Conservation (phyloP, 1,140 invertebrate genomes). For the Cotesia chilonis region DNA sequence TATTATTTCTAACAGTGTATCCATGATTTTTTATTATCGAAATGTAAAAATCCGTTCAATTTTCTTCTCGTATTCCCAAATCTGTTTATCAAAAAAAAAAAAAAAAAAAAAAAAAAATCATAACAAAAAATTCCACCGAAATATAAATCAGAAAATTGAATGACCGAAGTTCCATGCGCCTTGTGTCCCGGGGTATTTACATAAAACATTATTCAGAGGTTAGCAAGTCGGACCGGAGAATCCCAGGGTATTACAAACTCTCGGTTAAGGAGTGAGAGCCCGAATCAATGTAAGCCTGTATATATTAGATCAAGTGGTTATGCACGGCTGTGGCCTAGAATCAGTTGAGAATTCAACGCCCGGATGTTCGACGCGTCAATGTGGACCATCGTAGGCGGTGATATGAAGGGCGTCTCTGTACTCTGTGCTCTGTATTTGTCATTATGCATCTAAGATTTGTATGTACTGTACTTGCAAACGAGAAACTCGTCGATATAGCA, state of each 20-base stretch:
- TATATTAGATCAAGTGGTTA: slow-evolving; percentile 12
- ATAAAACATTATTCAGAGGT: background rate
- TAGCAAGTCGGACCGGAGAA: background rate
- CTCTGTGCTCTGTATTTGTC: slow-evolving; percentile 12
- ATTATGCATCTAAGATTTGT: slow-evolving; percentile 7
- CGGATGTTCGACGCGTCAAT: slow-evolving; percentile 29
- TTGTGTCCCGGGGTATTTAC: slow-evolving; percentile 13
- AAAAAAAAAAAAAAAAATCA: no score
- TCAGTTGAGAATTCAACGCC: slow-evolving; percentile 29
- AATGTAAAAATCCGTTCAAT: no score
- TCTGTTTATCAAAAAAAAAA: no score
- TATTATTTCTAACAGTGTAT: no score
- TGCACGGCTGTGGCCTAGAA: slow-evolving; percentile 32
- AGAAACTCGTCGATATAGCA: background rate
- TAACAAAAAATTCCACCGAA: no score
- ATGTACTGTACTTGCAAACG: background rate
- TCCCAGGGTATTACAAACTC: no score
- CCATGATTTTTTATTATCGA: no score
- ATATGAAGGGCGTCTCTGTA: background rate
- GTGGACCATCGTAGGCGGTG: slow-evolving; percentile 18
- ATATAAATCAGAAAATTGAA: no score
- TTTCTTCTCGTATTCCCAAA: no score
- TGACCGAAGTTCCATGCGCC: background rate
- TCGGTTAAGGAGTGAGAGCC: no score
- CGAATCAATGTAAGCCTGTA: background rate